Percentiles rank a stretch among this genome's conserved stretches.
These are phyloP conservation scores for Callithrix jacchus DNA, from an alignment of 2,113 vertebrate species.

Conservation along the genomic window DNA sequence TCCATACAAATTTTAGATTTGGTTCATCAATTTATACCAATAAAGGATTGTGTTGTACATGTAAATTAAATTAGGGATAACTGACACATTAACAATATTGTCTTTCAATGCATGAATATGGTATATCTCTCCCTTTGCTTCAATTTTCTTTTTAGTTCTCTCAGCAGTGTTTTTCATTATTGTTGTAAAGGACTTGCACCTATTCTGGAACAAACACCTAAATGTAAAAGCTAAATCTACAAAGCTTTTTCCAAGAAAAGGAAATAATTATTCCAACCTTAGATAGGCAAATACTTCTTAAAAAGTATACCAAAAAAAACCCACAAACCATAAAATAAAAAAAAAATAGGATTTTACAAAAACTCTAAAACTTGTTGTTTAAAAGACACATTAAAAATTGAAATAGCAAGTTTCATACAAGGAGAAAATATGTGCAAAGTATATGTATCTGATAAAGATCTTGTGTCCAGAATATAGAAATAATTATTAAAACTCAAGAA, in stretches of 20 bases:
- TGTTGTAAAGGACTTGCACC: not conserved
- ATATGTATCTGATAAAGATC: not conserved
- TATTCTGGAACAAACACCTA: not conserved
- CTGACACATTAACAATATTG: not conserved
- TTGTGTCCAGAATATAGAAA: not conserved
- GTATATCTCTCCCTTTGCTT: not conserved
- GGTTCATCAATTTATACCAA: not conserved
- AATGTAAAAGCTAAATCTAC: conserved; percentile 17
- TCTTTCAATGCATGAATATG: not conserved
- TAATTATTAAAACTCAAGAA: not conserved
- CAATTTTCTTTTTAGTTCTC: not conserved
- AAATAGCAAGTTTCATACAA: not conserved
- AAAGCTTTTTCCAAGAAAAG: not conserved
- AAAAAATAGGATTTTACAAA: not conserved
- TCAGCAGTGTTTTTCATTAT: not conserved
- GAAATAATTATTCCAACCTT: not conserved
- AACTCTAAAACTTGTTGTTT: not conserved
- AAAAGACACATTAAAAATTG: not conserved
- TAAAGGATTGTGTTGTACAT: not conserved
- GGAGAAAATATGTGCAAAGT: not conserved
- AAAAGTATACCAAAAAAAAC: not conserved
- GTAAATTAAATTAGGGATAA: not conserved
- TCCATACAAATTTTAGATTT: not conserved
- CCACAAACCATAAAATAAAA: not conserved
- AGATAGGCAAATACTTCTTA: not conserved